Evolutionary conservation across 2,888 invertebrate genomes (phyloP).

Genomic region (Oscheius sp.): DNA sequence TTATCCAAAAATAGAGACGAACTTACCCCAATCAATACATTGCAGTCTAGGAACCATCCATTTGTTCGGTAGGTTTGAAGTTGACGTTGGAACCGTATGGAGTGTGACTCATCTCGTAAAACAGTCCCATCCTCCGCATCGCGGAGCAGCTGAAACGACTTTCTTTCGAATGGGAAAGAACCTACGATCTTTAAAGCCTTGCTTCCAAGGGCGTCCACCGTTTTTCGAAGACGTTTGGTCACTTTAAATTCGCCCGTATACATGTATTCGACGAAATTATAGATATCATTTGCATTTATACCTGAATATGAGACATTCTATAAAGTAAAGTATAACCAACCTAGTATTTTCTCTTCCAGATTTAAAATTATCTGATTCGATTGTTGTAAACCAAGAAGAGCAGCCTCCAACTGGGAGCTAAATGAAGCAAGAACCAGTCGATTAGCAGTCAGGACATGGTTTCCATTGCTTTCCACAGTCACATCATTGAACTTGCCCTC

Average conservation of each 20-base stretch:
- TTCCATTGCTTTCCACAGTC: conserved; percentile 38
- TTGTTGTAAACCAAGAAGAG: conserved; percentile 36
- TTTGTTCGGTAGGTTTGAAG: conserved; percentile 16
- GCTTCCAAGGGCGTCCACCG: conserved; percentile 22
- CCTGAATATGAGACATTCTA: no score
- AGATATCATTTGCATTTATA: conserved; percentile 34
- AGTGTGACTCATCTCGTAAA: conserved; percentile 16
- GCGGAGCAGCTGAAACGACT: not conserved
- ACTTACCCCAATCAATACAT: conserved; percentile 9
- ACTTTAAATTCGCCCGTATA: conserved; percentile 35
- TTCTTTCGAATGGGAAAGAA: not conserved
- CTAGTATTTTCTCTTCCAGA: conserved; percentile 14
- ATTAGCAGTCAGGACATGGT: conserved; percentile 41
- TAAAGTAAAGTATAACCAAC: not conserved
- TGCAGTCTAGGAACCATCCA: conserved; percentile 29
- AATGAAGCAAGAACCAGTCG: conserved; percentile 53
- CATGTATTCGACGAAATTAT: conserved; percentile 41
- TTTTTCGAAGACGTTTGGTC: not conserved
- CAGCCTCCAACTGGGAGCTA: conserved; percentile 44
- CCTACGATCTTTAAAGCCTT: conserved; percentile 7
- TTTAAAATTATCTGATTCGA: not conserved
- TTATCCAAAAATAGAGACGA: not conserved
- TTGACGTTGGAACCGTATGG: conserved; percentile 10
- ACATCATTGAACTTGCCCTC: conserved; percentile 35
- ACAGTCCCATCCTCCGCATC: not conserved